Evolutionary conservation across 2,797 vertebrate genomes (phyloP), one percentile per base, ranked within the genome.

Genomic region (Tapirus indicus): DNA sequence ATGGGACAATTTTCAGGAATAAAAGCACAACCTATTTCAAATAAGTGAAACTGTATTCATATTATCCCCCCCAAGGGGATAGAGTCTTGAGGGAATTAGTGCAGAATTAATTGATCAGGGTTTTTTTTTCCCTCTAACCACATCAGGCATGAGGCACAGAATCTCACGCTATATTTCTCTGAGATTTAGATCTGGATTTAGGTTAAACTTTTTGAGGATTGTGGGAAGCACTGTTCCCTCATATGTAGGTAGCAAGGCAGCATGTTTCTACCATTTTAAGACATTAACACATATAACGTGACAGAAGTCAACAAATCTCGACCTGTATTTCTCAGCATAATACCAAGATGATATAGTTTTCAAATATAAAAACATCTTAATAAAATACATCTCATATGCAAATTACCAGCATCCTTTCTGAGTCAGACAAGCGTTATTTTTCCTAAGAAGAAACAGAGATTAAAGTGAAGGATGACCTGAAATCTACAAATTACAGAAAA

Each of bases 291-390:
- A 90, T 23, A 69, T n/a, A 88, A 66, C 18, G 82, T 86, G 87
- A 92, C 62, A 91, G 82, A 97, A 96, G 64, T 68, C 68, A 97
- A 97, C 98, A 98, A 44, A 98, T 98, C 74, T 95, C 91, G n/a
- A 69, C 95, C 84, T 97, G 32, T 78, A 94, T 94, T 96, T 95
- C 68, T 83, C 84, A 94, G 72, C 38, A 93, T 64, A 98, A 97
- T 68, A 92, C 96, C 91, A 97, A 98, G 98, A 97, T 96, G 68
- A 97, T 98, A 93, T 91, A 97, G 62, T 98, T 97, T 98, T 98
- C 93, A 92, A 96, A 98, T 96, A 98, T 98, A 98, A 98, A 98
- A 98, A 79, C 78, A 98, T 98, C 92, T 93, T 95, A 95, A 98
- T 98, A 98, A 98, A 98, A 98, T 98, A 98, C 44, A 77, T 25